Evolutionary conservation across 2,888 invertebrate genomes (phyloP).

Genomic region (Scaptomyza reducta): DNA sequence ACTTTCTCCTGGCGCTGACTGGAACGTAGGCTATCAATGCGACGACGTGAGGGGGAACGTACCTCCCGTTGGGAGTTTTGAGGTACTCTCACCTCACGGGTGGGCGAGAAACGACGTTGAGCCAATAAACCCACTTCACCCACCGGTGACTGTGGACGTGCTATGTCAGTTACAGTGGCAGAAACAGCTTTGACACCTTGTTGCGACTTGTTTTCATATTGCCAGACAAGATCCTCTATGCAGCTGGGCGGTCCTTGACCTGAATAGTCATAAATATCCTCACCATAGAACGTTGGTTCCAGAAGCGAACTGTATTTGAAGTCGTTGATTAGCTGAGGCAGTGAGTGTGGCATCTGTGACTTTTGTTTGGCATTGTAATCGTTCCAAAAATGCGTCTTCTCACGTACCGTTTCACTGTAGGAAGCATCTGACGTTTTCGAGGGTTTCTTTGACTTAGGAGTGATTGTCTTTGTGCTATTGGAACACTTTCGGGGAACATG

Average conservation of each 20-base stretch:
- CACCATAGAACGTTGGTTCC: constrained; percentile 40
- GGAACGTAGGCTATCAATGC: constrained; percentile 85
- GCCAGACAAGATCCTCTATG: constrained; percentile 83
- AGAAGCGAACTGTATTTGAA: constrained; percentile 87
- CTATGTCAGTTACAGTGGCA: constrained; percentile 51
- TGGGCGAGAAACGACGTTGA: constrained; percentile 78
- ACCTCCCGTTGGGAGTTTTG: constrained; percentile 83
- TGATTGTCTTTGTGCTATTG: constrained; percentile 62
- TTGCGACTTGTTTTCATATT: constrained; percentile 75
- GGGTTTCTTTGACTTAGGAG: constrained; percentile 34
- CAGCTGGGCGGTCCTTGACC: constrained; percentile 82
- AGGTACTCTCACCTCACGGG: constrained; percentile 83
- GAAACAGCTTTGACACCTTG: not conserved
- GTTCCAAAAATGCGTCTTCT: constrained; percentile 89
- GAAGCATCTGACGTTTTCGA: constrained; percentile 50
- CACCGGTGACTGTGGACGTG: constrained; percentile 58
- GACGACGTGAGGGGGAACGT: constrained; percentile 88
- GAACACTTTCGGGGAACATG: constrained; percentile 80
- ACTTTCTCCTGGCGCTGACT: constrained; percentile 59
- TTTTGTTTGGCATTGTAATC: constrained; percentile 83
- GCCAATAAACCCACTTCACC: not conserved
- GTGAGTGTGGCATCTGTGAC: constrained; percentile 83
- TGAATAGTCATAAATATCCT: constrained; percentile 60
- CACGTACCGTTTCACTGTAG: constrained; percentile 87
- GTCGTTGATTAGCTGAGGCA: constrained; percentile 86